These are phyloP conservation scores for Chironomus tepperi DNA, from an alignment of 1,140 invertebrate genomes.

Conservation along the genomic window DNA sequence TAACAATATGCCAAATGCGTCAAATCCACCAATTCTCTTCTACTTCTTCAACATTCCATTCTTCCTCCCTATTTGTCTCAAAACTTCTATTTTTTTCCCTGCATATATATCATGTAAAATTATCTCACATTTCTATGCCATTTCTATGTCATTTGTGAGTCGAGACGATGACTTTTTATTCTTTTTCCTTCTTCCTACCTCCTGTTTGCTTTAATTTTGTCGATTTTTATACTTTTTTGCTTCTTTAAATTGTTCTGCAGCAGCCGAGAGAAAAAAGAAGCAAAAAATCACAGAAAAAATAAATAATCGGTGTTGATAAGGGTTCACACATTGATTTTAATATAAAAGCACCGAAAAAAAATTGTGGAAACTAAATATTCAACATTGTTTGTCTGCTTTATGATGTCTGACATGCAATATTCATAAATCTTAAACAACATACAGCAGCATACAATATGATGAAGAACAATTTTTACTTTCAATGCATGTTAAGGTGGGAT, in stretches of 20 bases:
- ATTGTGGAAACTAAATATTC: background rate
- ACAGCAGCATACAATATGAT: background rate
- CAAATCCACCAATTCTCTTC: background rate
- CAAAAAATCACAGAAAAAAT: background rate
- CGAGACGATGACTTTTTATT: slow-evolving; percentile 4
- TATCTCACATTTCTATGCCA: slow-evolving; percentile 12
- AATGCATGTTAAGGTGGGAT: background rate
- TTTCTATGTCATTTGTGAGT: slow-evolving; percentile 8
- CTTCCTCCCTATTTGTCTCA: background rate
- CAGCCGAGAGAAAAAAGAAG: background rate
- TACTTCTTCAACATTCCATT: background rate
- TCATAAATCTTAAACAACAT: slow-evolving; percentile 15
- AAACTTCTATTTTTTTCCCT: background rate
- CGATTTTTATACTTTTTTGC: no score
- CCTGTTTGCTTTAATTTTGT: no score
- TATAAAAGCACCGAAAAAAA: background rate
- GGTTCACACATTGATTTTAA: background rate
- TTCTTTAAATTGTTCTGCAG: no score
- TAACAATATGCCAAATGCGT: background rate
- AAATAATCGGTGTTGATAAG: slow-evolving; percentile 4
- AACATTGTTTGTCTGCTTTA: slow-evolving; percentile 13
- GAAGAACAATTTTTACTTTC: background rate
- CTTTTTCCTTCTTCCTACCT: background rate
- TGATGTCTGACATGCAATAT: slow-evolving; percentile 7
- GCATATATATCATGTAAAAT: slow-evolving; percentile 2